phyloP scores from a whole-genome alignment of 2,888 invertebrate genomes.

The Drosophila maculinotata region DNA sequence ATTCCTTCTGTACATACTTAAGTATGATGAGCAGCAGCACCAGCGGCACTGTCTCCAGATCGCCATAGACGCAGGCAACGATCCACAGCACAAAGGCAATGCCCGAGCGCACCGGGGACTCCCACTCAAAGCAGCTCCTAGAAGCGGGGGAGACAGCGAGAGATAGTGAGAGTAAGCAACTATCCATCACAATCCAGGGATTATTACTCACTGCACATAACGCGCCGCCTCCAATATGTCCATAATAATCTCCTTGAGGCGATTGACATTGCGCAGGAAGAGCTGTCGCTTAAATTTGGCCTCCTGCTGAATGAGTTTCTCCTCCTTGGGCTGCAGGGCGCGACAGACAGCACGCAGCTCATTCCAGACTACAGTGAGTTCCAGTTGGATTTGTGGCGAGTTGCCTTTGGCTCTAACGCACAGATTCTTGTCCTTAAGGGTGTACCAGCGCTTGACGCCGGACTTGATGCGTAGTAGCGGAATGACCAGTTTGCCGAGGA shows the following conservation, averaged over 20 bases:
- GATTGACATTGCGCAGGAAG: constrained; percentile 96
- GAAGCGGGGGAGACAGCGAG: constrained; percentile 66
- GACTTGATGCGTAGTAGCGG: constrained; percentile 94
- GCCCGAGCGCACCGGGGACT: constrained; percentile 93
- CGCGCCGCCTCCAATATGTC: constrained; percentile 95
- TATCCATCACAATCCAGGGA: background rate
- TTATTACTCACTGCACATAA: constrained; percentile 92
- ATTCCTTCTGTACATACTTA: constrained; percentile 87
- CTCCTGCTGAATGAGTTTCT: constrained; percentile 97
- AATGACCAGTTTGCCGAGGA: constrained; percentile 95
- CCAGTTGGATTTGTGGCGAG: constrained; percentile 91
- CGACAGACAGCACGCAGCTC: constrained; percentile 95
- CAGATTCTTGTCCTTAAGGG: constrained; percentile 97
- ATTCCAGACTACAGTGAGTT: constrained; percentile 97
- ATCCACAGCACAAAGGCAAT: constrained; percentile 94
- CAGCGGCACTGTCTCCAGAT: constrained; percentile 97
- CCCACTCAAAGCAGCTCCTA: constrained; percentile 99
- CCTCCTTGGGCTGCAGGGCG: constrained; percentile 97
- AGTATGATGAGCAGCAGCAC: constrained; percentile 91
- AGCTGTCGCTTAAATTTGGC: constrained; percentile 97
- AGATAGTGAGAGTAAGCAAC: background rate
- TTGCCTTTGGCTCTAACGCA: constrained; percentile 95
- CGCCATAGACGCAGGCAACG: constrained; percentile 95
- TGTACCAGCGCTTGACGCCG: constrained; percentile 97
- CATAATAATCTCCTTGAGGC: constrained; percentile 95